phyloP scores from a whole-genome alignment of 1,140 invertebrate species.

The Hyles euphorbiae region DNA sequence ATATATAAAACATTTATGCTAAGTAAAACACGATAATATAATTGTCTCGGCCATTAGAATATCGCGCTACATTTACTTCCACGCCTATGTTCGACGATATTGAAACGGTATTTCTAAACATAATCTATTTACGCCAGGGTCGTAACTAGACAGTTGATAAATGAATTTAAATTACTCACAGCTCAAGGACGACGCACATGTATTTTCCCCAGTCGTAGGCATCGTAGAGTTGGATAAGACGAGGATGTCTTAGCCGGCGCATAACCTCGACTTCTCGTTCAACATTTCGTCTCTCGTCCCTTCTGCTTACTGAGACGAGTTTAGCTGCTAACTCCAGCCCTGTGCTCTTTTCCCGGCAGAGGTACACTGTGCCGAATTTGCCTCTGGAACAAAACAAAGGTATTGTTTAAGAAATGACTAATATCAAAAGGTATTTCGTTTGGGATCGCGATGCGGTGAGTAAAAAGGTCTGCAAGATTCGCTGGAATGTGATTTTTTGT shows the following conservation, averaged over 20 bases:
- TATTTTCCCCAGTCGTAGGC: slow-evolving; percentile 94
- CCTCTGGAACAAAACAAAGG: slow-evolving; percentile 80
- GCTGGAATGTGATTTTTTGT: too few relatives aligned
- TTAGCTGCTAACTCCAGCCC: slow-evolving; percentile 93
- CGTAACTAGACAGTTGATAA: not conserved
- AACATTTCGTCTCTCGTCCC: slow-evolving; percentile 93
- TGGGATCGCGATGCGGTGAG: not conserved
- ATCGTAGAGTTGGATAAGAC: slow-evolving; percentile 96
- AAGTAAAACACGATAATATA: too few relatives aligned
- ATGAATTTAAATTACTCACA: slow-evolving; percentile 84
- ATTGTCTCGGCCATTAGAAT: too few relatives aligned
- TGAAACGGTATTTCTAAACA: too few relatives aligned
- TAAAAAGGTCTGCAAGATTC: too few relatives aligned
- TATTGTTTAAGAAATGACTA: not conserved
- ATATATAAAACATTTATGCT: too few relatives aligned
- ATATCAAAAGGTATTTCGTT: not conserved
- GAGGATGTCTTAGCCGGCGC: slow-evolving; percentile 93
- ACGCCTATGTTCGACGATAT: too few relatives aligned
- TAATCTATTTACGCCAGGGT: too few relatives aligned
- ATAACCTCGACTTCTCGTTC: slow-evolving; percentile 98
- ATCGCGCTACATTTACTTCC: too few relatives aligned
- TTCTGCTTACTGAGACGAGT: slow-evolving; percentile 89
- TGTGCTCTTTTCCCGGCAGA: slow-evolving; percentile 89
- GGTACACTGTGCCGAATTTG: slow-evolving; percentile 98
- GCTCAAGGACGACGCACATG: slow-evolving; percentile 96